Evolutionary conservation across 2,797 vertebrate genomes (phyloP), one percentile per base, ranked within the genome.

Genomic region (Thalassophryne amazonica): DNA sequence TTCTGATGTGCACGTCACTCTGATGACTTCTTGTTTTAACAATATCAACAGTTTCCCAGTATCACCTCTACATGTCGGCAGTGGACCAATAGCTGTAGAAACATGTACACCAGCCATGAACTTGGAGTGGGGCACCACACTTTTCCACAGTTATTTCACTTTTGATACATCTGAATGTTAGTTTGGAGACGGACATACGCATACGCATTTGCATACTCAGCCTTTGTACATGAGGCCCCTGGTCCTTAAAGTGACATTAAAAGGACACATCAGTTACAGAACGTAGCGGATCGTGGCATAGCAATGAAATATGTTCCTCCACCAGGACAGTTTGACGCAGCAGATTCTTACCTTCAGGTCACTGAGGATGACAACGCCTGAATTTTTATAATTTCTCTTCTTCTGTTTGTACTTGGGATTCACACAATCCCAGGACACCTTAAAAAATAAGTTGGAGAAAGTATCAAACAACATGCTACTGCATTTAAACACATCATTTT

Each of bases 331-430:
- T 29, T 49, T 59, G 27, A 31, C 22, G 25, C 6, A 25, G 24
- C 11, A 31, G 40, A 16, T 27, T 47, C 70, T 57, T 89, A 98
- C 95, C 93, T 97, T 97, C n/a, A 96, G 88, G 48, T 94, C 92
- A 20, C 82, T 87, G 67, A 97, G 88, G 77, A 95, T 90, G 73
- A 98, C 94, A 7, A 94, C 78, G 10, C 95, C 95, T 0, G 97
- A 98, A 70, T 98, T 97, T 84, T 94, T 96, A 85, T 98, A 97
- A 74, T 94, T 94, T 57, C 92, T 93, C 81, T 94, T 98, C 90
- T 93, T 97, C 61, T 92, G 85, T 68, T 95, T 98, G 89, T 98
- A 99, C 74, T 97, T 98, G 54, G 94, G 89, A 73, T 97, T 99
- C 67, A 98, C 61, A 62, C 95, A 98, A 36, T 98, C 95, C 97